A percentile compares a stretch with the other conserved stretches of the same genome.
These are phyloP conservation scores for Riparia riparia DNA, from an alignment of 2,113 vertebrate genomes.

Conservation along the genomic window DNA sequence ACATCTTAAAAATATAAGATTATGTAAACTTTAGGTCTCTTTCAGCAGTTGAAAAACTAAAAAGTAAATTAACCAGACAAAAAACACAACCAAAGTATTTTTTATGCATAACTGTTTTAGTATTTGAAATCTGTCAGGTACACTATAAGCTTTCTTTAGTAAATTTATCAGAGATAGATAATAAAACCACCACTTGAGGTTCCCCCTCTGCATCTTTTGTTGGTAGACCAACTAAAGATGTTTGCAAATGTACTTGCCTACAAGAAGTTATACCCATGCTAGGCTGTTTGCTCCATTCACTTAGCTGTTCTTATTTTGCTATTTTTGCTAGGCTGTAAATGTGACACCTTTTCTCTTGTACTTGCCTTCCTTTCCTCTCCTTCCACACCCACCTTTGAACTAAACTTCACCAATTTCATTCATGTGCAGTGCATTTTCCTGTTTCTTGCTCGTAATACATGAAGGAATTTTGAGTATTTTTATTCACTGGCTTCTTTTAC, in stretches of 20 bases:
- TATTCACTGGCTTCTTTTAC: background rate
- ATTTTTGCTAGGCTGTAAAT: background rate
- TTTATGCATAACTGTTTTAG: background rate
- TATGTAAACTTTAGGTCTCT: background rate
- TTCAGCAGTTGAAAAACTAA: background rate
- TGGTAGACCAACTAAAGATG: background rate
- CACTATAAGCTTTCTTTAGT: background rate
- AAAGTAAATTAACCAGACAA: background rate
- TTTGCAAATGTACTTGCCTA: background rate
- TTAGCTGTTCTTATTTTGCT: background rate
- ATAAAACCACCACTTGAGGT: background rate
- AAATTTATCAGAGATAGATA: background rate
- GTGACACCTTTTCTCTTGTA: background rate
- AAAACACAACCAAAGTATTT: background rate
- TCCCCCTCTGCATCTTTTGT: background rate
- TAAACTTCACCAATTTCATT: background rate
- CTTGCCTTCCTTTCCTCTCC: background rate
- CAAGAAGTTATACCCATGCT: background rate
- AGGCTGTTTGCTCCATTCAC: background rate
- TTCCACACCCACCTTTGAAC: background rate
- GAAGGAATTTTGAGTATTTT: background rate
- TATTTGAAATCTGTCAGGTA: background rate
- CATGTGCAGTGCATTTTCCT: background rate
- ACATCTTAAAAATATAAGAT: background rate
- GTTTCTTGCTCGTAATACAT: background rate